Conservation (phyloP, 2,888 invertebrate genomes). For the Caenorhabditis doughertyi region DNA sequence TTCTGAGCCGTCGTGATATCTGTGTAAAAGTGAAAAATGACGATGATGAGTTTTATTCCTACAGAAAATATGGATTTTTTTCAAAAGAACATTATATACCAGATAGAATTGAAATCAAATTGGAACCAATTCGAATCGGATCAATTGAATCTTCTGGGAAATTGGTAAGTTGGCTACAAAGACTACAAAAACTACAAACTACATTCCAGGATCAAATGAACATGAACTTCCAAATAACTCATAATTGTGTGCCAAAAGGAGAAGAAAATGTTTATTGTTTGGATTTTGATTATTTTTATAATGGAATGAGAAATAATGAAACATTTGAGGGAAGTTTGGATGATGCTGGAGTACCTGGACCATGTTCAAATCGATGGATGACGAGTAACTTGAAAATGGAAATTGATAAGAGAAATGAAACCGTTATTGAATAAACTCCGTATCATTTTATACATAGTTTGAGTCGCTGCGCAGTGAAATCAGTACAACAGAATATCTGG, state of each 20-base stretch:
- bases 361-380: too few relatives aligned
- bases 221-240: neutral
- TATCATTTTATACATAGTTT: too few relatives aligned
- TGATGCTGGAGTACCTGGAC: too few relatives aligned
- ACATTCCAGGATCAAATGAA: slow-evolving; percentile 12
- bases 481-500: too few relatives aligned
- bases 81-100: too few relatives aligned
- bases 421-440: too few relatives aligned
- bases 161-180: neutral
- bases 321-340: neutral
- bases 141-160: neutral
- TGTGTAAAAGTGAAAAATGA: neutral
- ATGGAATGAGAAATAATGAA: neutral
- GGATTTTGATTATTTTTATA: neutral
- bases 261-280: neutral
- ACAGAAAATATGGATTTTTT: too few relatives aligned
- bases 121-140: neutral
- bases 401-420: too few relatives aligned
- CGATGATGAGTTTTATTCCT: neutral
- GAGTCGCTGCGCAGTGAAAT: too few relatives aligned
- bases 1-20: neutral
- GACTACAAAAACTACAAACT: neutral
- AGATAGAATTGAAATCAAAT: neutral
- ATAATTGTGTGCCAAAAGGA: neutral
- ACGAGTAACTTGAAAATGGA: too few relatives aligned